Percentiles rank a stretch among this genome's conserved stretches.
phyloP scores from a whole-genome alignment of 2,888 invertebrate species.

The Eugnorisma glareosa region DNA sequence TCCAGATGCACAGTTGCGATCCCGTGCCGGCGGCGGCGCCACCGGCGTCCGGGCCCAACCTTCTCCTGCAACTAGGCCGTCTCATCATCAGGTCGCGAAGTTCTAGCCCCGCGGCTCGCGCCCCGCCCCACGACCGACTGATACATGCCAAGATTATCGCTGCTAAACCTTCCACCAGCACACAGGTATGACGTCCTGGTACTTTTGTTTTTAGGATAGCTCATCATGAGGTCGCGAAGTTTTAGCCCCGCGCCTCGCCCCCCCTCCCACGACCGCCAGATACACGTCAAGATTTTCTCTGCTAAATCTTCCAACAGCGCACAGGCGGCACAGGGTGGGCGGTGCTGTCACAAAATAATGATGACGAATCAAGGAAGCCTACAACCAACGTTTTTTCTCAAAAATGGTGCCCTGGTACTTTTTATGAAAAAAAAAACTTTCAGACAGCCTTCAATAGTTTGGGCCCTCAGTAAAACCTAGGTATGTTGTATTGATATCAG shows the following conservation, averaged over 20 bases:
- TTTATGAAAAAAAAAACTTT: not conserved
- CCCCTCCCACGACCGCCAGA: constrained; percentile 77
- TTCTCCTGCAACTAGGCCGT: constrained; percentile 91
- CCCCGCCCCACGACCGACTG: constrained; percentile 75
- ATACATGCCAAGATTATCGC: constrained; percentile 77
- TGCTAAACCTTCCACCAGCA: constrained; percentile 79
- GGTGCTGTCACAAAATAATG: not conserved
- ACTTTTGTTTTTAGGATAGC: constrained; percentile 85
- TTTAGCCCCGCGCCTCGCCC: constrained; percentile 79
- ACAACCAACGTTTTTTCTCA: not conserved
- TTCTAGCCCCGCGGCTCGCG: constrained; percentile 83
- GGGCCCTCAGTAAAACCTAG: not conserved
- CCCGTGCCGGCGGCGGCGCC: constrained; percentile 76
- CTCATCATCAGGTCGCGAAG: constrained; percentile 91
- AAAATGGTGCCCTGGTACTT: not conserved
- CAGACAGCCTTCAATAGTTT: not conserved
- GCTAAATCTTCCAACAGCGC: not conserved
- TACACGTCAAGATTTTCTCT: constrained; percentile 49
- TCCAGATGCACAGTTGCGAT: constrained; percentile 89
- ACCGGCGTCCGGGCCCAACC: constrained; percentile 84
- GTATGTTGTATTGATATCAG: constrained; percentile 70
- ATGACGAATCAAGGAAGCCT: not conserved
- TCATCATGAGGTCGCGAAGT: constrained; percentile 91
- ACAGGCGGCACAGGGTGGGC: not conserved
- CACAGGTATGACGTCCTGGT: constrained; percentile 66